Base-by-base conservation (phyloP, 1,140 invertebrate species). In the Magallana gigas region DNA sequence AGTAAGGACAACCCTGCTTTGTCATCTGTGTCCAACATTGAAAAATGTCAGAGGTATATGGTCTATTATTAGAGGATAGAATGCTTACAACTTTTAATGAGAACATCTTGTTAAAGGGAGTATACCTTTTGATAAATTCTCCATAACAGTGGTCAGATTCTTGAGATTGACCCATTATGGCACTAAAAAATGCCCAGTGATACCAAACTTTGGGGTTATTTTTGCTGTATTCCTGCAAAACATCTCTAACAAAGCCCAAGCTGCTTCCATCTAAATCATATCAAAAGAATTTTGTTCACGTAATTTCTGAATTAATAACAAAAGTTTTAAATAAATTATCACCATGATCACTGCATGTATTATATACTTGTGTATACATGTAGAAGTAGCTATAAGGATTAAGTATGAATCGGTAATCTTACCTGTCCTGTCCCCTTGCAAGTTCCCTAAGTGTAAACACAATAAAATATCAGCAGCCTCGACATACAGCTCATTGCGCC, bases 151-250 rank as follows among this genome's bases (percentile, higher is more conserved):
- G 23, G 68, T 76, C 68, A 12, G 68, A 36, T 1, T 18, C 23
- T 29, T 76, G 29, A 9, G 68, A 76, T 18, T 29, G 18, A 12
- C 68, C 68, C 18, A 29, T 76, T 8, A 76, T 76, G 68, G 68
- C 68, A 76, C 36, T 76, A 8, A 76, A 29, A 76, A 76, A 76
- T 76, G 68, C 68, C 3, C 23, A 29, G 14, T 76, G 68, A 76
- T 76, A 76, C 68, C 23, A 76, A 29, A 76, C 36, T 76, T 76
- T 76, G 68, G 3, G 18, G 36, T 36, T 76, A 29, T 76, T 23
- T 23, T 76, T 23, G 68, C 68, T 76, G 68, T 76, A 76, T 29
- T 76, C 68, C 18, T 23, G 18, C 12, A 76, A 29, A 29, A 29
- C 23, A 76, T 29, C 23, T 76, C 36, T 76, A 18, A 76, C 23